Evolutionary conservation across 2,113 vertebrate species (phyloP).

Genomic region (Rynchops niger): DNA sequence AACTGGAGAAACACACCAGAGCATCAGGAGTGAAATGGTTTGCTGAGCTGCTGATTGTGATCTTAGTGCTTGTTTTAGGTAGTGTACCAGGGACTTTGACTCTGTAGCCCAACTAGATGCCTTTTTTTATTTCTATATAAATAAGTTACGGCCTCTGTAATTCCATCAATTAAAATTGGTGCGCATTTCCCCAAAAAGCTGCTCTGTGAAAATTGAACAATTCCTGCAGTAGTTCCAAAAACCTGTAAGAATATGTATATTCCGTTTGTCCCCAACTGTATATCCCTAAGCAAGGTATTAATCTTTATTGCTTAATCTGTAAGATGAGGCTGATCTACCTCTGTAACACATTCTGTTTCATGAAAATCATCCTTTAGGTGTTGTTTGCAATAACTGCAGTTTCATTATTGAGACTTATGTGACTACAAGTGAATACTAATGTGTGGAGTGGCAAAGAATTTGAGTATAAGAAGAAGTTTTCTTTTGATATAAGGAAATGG

Average conservation of each 20-base stretch:
- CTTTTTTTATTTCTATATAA: neutral
- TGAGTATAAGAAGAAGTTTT: neutral
- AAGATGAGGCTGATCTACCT: neutral
- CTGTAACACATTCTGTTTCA: neutral
- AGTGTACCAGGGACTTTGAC: neutral
- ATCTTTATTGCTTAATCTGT: neutral
- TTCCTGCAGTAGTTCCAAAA: neutral
- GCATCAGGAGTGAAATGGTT: neutral
- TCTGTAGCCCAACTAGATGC: neutral
- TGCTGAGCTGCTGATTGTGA: neutral
- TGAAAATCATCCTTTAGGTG: neutral
- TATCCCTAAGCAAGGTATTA: neutral
- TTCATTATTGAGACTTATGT: neutral
- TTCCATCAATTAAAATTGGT: neutral
- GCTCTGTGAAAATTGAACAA: neutral
- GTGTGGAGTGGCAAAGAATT: neutral
- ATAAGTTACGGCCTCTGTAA: neutral
- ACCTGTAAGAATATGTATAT: neutral
- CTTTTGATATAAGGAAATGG: neutral
- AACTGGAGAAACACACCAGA: neutral
- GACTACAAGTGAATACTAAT: neutral
- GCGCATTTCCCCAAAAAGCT: neutral
- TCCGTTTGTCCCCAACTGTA: neutral
- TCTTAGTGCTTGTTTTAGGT: neutral
- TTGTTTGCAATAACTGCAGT: neutral